Base-by-base conservation (phyloP, 2,797 vertebrate genomes). In the Phrynocephalus vlangalii region DNA sequence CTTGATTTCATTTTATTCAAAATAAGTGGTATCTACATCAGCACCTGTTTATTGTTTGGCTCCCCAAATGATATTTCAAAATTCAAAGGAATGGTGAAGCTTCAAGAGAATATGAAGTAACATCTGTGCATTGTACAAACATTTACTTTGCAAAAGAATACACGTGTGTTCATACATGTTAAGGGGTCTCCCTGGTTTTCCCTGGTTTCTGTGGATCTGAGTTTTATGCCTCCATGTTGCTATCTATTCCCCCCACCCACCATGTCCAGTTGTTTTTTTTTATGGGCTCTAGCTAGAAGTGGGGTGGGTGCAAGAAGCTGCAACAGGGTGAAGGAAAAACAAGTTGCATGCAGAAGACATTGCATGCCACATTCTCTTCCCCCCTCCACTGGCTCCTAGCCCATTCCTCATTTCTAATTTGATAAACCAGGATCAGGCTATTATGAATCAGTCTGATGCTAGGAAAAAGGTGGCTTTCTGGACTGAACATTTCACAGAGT, bases 61-160 rank as follows among this genome's bases (percentile, higher is more conserved):
- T 71, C 26, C 3, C 38, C 4, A 2, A 1, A 11, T 68, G 72
- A 33, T 50, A 70, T 20, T 22, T 66, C 44, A 84, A 30, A 50
- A 67, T 77, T 48, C 44, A 10, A 44, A 86, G 90, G 50, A 44
- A 85, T 63, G 38, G 70, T 78, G 85, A 91, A 84, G 72, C 60
- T 93, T 20, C 72, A 88, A 52, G n/a, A 56, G 63, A 71, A 20
- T 60, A 11, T 72, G 77, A 81, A 66, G 63, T 30, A 67, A 79
- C 73, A 83, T 86, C 44, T 71, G 2, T 3, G 22, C 78, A 38
- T 3, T 87, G 50, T 20, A 24, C 48, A 28, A 52, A 38, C 70
- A 75, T 85, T 16, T 20, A 68, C 26, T 15, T 60, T 63, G 7
- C 10, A 63, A 9, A 13, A 66, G 18, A 72, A 77, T 50, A 11